Evolutionary conservation across 2,888 invertebrate genomes (phyloP), one percentile per base, ranked within the genome.

Genomic region (Sesamia inferens): DNA sequence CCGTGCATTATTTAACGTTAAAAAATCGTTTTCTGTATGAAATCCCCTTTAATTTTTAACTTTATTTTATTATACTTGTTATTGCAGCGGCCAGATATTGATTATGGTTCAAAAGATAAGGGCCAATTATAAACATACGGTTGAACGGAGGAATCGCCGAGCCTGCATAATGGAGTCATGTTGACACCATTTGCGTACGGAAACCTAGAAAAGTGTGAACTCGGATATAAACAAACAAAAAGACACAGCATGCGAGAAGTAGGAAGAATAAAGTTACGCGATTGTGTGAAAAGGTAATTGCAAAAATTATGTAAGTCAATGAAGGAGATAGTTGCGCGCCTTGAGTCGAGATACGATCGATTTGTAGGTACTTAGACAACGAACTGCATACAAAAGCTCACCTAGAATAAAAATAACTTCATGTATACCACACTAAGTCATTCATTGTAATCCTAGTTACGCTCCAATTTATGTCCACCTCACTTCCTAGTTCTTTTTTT

Each of bases 261-360:
- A 94, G 94, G 94, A 95, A 95, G 94, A 93, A 90, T 72, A 79
- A 78, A 83, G 87, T 90, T 90, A 91, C 91, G 90, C 90, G 91
- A 88, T 90, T 92, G 91, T 95, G 93, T 92, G 94, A 93, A 94
- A 93, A 92, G 90, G 91, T 91, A 93, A 94, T 94, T 94, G 93
- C 89, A 88, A 88, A 89, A 88, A 92, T 95, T 93, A 95, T 92
- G 89, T 94, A 95, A 94, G 87, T 82, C 89, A 90, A 90, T 92
- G 88, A 92, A 88, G 90, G 91, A 91, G 93, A 93, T 92, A 94
- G 92, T 91, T 90, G 91, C 85, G 85, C 86, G 89, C 90, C 91
- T 92, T 91, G 90, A 90, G 85, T 73, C 77, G 61, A 85, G 90
- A 89, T 90, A 89, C 83, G 82, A 92, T 92, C 92, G 88, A 88